These are phyloP conservation scores for Parus major DNA, from an alignment of 2,113 vertebrate genomes.

Conservation along the genomic window DNA sequence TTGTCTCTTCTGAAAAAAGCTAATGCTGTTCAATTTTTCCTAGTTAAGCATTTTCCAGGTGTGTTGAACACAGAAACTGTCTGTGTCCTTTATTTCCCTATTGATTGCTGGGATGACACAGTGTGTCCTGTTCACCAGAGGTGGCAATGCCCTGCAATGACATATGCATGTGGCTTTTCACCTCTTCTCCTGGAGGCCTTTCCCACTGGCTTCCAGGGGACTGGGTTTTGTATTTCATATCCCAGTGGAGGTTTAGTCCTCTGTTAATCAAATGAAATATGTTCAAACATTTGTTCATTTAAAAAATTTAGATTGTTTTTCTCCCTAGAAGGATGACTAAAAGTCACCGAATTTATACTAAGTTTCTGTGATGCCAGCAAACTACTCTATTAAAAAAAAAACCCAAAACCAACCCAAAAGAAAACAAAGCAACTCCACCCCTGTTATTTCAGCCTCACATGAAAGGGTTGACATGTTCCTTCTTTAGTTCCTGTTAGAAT, in stretches of 20 bases:
- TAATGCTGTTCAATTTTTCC: background rate
- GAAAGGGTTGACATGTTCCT: background rate
- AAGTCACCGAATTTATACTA: background rate
- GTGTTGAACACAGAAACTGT: background rate
- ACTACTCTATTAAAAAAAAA: background rate
- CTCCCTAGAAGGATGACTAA: background rate
- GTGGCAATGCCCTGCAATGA: background rate
- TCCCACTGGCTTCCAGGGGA: background rate
- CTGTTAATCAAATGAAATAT: background rate
- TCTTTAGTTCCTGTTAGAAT: background rate
- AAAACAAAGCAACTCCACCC: background rate
- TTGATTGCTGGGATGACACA: background rate
- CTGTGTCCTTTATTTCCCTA: background rate
- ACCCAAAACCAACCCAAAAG: background rate
- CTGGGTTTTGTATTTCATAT: background rate
- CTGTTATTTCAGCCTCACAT: background rate
- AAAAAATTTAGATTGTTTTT: background rate
- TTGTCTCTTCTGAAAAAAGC: background rate
- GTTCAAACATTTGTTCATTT: background rate
- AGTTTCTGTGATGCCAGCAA: background rate
- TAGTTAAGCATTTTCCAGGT: background rate
- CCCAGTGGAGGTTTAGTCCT: background rate
- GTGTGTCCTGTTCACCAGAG: background rate
- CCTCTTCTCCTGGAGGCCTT: background rate
- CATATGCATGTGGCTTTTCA: background rate